Percentiles rank a stretch among this genome's conserved stretches.
Conservation (phyloP, 35 echinoderm and acorn worm genomes). For the Amphiura filiformis region DNA sequence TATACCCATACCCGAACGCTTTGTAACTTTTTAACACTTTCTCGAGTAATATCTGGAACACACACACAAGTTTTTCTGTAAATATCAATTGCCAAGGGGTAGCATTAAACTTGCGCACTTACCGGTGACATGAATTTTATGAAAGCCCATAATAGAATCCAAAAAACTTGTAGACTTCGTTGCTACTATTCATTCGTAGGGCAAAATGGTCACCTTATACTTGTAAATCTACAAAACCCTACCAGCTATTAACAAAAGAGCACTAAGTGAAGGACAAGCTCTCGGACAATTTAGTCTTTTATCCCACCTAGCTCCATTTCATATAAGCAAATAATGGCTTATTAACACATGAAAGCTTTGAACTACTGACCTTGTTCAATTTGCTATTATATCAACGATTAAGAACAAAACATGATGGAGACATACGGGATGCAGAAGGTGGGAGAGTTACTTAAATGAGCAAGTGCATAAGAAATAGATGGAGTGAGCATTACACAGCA, state of each 20-base stretch:
- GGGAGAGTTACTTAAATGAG: background rate
- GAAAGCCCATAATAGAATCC: background rate
- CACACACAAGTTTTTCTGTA: too few species aligned
- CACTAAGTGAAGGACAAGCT: background rate
- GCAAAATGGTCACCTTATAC: background rate
- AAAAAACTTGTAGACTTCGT: background rate
- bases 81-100: background rate
- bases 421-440: background rate
- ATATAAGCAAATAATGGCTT: background rate
- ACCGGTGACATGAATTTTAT: background rate
- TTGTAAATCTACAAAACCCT: background rate
- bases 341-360: constrained; percentile 1
- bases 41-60: too few species aligned
- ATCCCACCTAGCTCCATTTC: background rate
- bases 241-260: background rate
- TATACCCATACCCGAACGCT: too few species aligned
- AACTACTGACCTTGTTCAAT: background rate
- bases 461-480: background rate
- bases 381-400: background rate
- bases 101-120: background rate
- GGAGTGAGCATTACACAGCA: too few species aligned
- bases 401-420: constrained; percentile 3
- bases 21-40: too few species aligned
- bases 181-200: background rate
- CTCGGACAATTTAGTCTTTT: background rate